These are phyloP conservation scores for Leptodactylus fuscus DNA, from an alignment of 2,113 vertebrate species.

Conservation along the genomic window DNA sequence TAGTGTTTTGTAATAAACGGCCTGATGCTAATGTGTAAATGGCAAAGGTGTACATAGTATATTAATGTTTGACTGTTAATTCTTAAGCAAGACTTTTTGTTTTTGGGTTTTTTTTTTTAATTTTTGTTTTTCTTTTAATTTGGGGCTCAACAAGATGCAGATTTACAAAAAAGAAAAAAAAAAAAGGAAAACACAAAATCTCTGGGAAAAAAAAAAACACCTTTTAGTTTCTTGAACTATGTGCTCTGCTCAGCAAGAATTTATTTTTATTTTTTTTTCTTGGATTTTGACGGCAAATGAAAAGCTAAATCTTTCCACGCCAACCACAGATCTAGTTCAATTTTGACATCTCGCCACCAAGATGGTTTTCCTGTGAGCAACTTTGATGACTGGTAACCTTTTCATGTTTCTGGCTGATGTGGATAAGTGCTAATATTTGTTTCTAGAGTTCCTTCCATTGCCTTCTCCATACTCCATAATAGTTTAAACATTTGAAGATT, in stretches of 20 bases:
- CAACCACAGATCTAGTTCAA: slow-evolving; percentile 85
- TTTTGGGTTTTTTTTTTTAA: slow-evolving; percentile 66
- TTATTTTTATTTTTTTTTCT: slow-evolving; percentile 84
- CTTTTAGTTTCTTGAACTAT: slow-evolving; percentile 84
- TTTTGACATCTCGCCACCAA: slow-evolving; percentile 86
- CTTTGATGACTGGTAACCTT: slow-evolving; percentile 88
- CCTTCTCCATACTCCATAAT: slow-evolving; percentile 92
- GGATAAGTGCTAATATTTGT: slow-evolving; percentile 93
- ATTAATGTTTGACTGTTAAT: slow-evolving; percentile 99
- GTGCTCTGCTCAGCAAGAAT: slow-evolving; percentile 88
- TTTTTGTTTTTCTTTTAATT: slow-evolving; percentile 74
- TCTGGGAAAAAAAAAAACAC: slow-evolving; percentile 67
- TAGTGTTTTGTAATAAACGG: slow-evolving; percentile 95
- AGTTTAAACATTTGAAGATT: slow-evolving; percentile 93
- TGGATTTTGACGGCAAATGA: slow-evolving; percentile 81
- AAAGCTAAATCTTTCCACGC: slow-evolving; percentile 83
- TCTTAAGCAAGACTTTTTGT: slow-evolving; percentile 86
- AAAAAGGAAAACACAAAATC: slow-evolving; percentile 45
- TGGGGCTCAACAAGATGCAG: slow-evolving; percentile 90
- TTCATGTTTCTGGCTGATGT: slow-evolving; percentile 94
- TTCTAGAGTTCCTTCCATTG: slow-evolving; percentile 93
- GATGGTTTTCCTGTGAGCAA: slow-evolving; percentile 87
- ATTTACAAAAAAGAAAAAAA: slow-evolving; percentile 78
- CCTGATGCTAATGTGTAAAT: slow-evolving; percentile 96
- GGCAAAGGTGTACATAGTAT: slow-evolving; percentile 99